phyloP scores from a whole-genome alignment of 2,113 vertebrate species.

The Lucifuga dentata region DNA sequence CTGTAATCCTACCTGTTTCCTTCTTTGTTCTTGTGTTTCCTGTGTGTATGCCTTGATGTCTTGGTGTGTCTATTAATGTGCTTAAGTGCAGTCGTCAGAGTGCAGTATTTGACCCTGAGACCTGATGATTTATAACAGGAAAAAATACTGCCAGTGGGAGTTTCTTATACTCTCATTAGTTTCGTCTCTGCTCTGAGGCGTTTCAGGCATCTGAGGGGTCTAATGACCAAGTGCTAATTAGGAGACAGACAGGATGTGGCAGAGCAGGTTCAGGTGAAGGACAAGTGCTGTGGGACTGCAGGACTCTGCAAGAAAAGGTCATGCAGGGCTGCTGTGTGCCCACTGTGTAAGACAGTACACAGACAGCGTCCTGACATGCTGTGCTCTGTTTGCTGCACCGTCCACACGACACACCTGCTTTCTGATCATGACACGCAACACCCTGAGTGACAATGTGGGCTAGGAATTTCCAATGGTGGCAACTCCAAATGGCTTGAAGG shows the following conservation, averaged over 20 bases:
- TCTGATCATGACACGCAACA: slow-evolving; percentile 26
- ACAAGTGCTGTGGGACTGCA: slow-evolving; percentile 41
- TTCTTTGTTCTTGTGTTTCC: slow-evolving; percentile 30
- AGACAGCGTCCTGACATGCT: slow-evolving; percentile 49
- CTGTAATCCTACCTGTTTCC: slow-evolving; percentile 40
- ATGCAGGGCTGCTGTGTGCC: slow-evolving; percentile 54
- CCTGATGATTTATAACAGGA: slow-evolving; percentile 43
- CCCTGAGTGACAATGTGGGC: background rate
- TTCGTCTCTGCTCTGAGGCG: slow-evolving; percentile 32
- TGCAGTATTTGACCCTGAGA: slow-evolving; percentile 38
- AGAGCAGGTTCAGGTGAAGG: slow-evolving; percentile 63
- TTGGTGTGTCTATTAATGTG: background rate
- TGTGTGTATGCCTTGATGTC: slow-evolving; percentile 1
- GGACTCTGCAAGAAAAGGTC: slow-evolving; percentile 67
- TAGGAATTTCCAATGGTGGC: too few species aligned
- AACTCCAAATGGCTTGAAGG: too few species aligned
- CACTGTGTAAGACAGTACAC: slow-evolving; percentile 65
- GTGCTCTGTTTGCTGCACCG: slow-evolving; percentile 47
- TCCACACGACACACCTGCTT: slow-evolving; percentile 51
- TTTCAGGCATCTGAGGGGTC: slow-evolving; percentile 14
- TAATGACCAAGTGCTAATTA: slow-evolving; percentile 63
- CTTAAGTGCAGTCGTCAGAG: background rate
- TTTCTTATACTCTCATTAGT: slow-evolving; percentile 43
- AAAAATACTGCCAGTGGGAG: slow-evolving; percentile 4
- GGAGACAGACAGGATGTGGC: slow-evolving; percentile 56